Percentiles rank a stretch among this genome's conserved stretches.
These are phyloP conservation scores for Rostratula benghalensis DNA, from an alignment of 2,113 vertebrate genomes.

Conservation along the genomic window DNA sequence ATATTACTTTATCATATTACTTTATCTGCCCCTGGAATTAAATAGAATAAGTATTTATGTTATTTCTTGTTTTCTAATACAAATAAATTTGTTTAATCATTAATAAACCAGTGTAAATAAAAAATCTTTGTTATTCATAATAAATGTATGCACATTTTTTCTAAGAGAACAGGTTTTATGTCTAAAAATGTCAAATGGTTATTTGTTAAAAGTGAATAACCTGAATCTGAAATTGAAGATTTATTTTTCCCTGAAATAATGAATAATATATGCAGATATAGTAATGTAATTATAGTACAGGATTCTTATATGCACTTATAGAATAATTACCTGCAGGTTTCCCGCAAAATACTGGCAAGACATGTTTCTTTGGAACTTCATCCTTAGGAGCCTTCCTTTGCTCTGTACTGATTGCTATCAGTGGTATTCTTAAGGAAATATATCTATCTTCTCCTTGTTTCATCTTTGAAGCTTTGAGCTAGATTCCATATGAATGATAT, in stretches of 20 bases:
- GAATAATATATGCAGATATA: neutral
- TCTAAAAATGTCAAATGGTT: neutral
- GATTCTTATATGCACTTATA: neutral
- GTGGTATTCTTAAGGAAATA: neutral
- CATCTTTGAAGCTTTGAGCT: neutral
- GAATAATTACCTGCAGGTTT: neutral
- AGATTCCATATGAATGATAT: neutral
- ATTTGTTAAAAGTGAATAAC: neutral
- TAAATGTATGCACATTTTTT: neutral
- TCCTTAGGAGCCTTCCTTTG: neutral
- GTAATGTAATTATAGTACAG: neutral
- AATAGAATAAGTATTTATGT: neutral
- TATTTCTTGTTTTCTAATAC: neutral
- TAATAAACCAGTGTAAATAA: neutral
- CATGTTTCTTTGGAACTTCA: neutral
- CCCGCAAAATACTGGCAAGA: neutral
- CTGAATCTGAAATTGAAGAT: neutral
- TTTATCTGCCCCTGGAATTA: neutral
- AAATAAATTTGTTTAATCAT: neutral
- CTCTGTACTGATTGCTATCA: neutral
- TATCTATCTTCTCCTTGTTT: neutral
- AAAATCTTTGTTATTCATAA: neutral
- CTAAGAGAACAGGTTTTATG: neutral
- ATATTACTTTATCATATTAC: neutral
- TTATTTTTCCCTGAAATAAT: neutral